Evolutionary conservation across 2,888 invertebrate genomes (phyloP).

Genomic region (Drosophila quasianomalipes): DNA sequence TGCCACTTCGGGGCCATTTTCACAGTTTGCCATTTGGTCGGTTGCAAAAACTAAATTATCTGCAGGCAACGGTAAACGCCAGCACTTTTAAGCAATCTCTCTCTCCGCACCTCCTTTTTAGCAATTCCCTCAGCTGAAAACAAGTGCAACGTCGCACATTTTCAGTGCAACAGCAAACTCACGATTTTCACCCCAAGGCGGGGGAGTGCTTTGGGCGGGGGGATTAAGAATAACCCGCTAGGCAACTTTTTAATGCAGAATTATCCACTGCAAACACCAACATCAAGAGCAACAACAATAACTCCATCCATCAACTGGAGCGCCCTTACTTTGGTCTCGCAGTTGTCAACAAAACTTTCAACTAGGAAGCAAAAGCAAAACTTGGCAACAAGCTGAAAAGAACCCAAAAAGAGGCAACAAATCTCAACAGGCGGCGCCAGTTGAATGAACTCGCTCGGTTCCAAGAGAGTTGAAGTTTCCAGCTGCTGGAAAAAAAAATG

Average conservation of each 20-base stretch:
- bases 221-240: conserved; percentile 42
- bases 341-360: conserved; percentile 64
- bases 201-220: conserved; percentile 1
- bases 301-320: conserved; percentile 74
- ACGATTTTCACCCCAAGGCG: conserved; percentile 75
- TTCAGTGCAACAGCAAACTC: conserved; percentile 62
- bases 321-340: conserved; percentile 63
- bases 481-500: conserved; percentile 61
- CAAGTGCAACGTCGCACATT: conserved; percentile 79
- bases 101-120: conserved; percentile 15
- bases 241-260: conserved; percentile 74
- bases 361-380: conserved; percentile 55
- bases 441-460: conserved; percentile 69
- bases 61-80: conserved; percentile 53
- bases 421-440: conserved; percentile 74
- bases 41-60: conserved; percentile 63
- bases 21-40: conserved; percentile 53
- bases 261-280: conserved; percentile 53
- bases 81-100: conserved; percentile 49
- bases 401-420: conserved; percentile 42
- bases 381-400: conserved; percentile 19
- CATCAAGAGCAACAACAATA: conserved; percentile 34
- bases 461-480: conserved; percentile 44
- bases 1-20: conserved; percentile 58
- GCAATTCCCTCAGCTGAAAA: conserved; percentile 56